Base-by-base conservation (phyloP, 2,888 invertebrate species). In the Platycheirus rosarum region DNA sequence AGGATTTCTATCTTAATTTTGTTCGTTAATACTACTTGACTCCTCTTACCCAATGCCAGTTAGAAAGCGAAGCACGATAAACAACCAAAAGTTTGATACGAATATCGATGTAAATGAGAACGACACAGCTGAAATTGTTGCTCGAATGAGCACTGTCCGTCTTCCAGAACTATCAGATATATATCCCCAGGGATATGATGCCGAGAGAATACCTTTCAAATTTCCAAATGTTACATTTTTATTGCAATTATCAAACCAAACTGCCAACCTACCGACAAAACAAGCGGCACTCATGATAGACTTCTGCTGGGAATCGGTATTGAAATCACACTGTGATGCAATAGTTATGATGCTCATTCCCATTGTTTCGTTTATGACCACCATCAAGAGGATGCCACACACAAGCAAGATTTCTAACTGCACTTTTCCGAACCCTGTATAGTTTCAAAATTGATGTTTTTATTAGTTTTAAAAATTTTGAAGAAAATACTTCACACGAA, bases 321-420 rank as follows among this genome's bases (percentile, higher is more conserved):
- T 86, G 48, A 95, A 91, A 88, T 95, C 95, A 85, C 95, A 95
- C 88, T 94, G 94, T 0, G 95, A 94, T 0, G 94, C 93, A 8
- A 94, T 94, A 60, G 93, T 92, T 63, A 95, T 92, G 86, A 94
- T 94, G 70, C 94, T 93, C 88, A 94, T 92, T 1, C 93, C 93
- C 90, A 94, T 91, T n/a, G 93, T 94, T 90, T 94, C 94, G 89
- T 94, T 93, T 79, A 94, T 94, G 84, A 94, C 93, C 46, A 93
- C 93, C 93, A 94, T 93, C 8, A 95, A 89, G 35, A 93, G 92
- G 5, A 93, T 87, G 0, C 94, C 95, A n/a, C 92, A 91, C 55
- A 93, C 91, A 57, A 94, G 85, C 86, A 94, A 91, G 44, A 94
- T 91, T 29, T 91, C 88, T 68, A 93, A 88, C 87, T 95, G 94